Percentiles rank a stretch among this genome's conserved stretches.
These are phyloP conservation scores for Lasioglossum vierecki DNA, from an alignment of 2,888 invertebrate genomes.

Conservation along the genomic window DNA sequence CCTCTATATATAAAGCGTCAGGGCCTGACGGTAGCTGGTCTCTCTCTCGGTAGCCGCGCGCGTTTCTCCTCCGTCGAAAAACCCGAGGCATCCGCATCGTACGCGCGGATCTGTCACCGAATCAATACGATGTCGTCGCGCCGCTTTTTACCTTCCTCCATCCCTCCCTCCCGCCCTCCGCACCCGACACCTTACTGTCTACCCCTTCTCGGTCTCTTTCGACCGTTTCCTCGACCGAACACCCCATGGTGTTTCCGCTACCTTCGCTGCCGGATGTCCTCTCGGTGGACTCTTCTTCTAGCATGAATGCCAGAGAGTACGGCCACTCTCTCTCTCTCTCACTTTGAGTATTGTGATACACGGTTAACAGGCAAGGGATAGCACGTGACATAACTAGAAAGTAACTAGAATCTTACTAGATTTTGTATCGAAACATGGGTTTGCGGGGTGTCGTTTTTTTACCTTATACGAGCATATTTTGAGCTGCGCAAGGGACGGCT, in stretches of 20 bases:
- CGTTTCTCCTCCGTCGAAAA: constrained; percentile 57
- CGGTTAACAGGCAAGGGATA: too few relatives aligned
- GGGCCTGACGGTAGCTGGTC: constrained; percentile 59
- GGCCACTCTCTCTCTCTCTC: not conserved
- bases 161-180: constrained; percentile 7
- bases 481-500: too few relatives aligned
- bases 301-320: not conserved
- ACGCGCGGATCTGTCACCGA: constrained; percentile 76
- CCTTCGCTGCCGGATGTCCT: not conserved
- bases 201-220: constrained; percentile 35
- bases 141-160: constrained; percentile 62
- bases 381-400: too few relatives aligned
- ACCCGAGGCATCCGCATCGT: constrained; percentile 67
- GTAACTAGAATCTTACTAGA: too few relatives aligned
- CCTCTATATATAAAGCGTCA: constrained; percentile 77
- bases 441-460: too few relatives aligned
- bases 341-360: too few relatives aligned
- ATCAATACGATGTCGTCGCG: constrained; percentile 78
- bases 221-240: not conserved
- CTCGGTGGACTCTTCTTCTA: not conserved
- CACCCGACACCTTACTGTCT: constrained; percentile 37
- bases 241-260: not conserved
- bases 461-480: too few relatives aligned
- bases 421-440: too few relatives aligned
- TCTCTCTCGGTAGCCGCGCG: constrained; percentile 43